These are phyloP conservation scores for Gasteruption jaculator DNA, from an alignment of 2,888 invertebrate species.

Conservation along the genomic window DNA sequence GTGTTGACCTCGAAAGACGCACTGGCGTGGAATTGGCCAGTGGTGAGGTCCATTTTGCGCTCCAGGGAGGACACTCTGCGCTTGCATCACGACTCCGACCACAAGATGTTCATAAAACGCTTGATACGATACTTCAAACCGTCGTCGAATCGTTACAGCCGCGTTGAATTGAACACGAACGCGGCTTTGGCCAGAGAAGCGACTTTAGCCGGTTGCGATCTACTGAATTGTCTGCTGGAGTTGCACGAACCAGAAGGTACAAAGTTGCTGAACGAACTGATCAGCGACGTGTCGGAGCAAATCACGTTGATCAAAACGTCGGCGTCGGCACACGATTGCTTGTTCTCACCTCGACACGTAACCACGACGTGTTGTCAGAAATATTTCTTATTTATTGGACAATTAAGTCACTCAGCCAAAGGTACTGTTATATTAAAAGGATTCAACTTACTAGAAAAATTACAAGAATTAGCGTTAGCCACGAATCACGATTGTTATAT, in stretches of 20 bases:
- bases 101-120: constrained; percentile 67
- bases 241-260: constrained; percentile 68
- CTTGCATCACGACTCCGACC: constrained; percentile 63
- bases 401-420: constrained; percentile 68
- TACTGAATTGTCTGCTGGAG: constrained; percentile 70
- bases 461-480: constrained; percentile 73
- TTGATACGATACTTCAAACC: constrained; percentile 84
- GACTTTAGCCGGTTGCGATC: constrained; percentile 66
- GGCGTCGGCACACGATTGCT: constrained; percentile 77
- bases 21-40: constrained; percentile 87
- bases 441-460: constrained; percentile 45
- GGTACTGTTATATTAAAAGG: constrained; percentile 69
- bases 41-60: constrained; percentile 61
- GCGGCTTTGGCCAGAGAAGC: constrained; percentile 56
- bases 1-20: constrained; percentile 78
- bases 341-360: constrained; percentile 85
- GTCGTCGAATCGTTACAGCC: constrained; percentile 81
- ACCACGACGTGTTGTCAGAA: constrained; percentile 86
- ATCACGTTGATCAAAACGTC: constrained; percentile 69
- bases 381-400: constrained; percentile 91
- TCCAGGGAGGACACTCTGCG: constrained; percentile 55
- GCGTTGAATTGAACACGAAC: constrained; percentile 67
- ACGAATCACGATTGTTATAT: constrained; percentile 90
- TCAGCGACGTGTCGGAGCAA: constrained; percentile 74
- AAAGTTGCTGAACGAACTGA: constrained; percentile 71